A percentile compares a stretch with the other conserved stretches of the same genome.
Conservation (phyloP, 2,888 invertebrate genomes). For the Nezara viridula region DNA sequence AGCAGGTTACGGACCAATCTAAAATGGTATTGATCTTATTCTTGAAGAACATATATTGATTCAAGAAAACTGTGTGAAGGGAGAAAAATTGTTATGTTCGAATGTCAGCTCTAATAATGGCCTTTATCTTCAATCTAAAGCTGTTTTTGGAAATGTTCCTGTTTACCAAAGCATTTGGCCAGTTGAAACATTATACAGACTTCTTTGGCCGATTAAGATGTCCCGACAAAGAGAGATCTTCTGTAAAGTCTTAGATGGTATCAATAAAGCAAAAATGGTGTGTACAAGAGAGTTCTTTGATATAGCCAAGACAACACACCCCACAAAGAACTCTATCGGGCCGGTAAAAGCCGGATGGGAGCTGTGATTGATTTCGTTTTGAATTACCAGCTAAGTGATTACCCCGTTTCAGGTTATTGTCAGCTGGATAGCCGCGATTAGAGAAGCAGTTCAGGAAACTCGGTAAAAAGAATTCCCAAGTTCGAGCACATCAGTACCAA, state of each 20-base stretch:
- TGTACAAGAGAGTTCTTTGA: conserved; percentile 23
- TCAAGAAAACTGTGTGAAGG: no score
- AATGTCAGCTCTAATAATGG: not conserved
- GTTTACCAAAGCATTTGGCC: not conserved
- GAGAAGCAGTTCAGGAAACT: not conserved
- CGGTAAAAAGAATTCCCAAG: not conserved
- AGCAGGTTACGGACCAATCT: no score
- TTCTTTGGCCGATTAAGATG: not conserved
- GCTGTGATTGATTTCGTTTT: conserved; percentile 41
- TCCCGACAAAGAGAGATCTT: not conserved
- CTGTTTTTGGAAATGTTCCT: not conserved
- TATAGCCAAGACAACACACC: not conserved
- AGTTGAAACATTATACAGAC: not conserved
- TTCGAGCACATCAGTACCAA: not conserved
- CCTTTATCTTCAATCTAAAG: not conserved
- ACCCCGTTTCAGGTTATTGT: conserved; percentile 25
- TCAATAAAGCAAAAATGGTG: conserved; percentile 28
- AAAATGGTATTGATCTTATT: no score
- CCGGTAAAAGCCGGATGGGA: conserved; percentile 47
- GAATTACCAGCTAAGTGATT: conserved; percentile 41
- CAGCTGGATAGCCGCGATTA: conserved; percentile 3
- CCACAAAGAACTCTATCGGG: conserved; percentile 40
- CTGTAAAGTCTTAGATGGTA: conserved; percentile 38
- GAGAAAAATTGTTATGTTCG: not conserved
- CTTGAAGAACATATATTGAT: no score